Base-by-base conservation (phyloP, 2,797 vertebrate genomes). In the Alectoris magna region DNA sequence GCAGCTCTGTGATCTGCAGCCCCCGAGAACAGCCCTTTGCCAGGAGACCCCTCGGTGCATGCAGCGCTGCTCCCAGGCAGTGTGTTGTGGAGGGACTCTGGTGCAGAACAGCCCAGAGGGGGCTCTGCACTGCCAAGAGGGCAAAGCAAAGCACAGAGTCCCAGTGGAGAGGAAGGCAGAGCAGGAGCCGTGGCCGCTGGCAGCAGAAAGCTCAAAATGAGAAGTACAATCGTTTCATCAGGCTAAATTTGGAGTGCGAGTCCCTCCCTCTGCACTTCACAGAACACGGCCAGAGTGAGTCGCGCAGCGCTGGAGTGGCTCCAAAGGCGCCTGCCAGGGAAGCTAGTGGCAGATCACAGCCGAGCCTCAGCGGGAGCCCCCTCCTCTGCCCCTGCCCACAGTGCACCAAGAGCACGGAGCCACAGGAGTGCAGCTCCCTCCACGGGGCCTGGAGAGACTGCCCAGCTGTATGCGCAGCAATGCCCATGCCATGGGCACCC, bases 171-270 rank as follows among this genome's bases (percentile, higher is more conserved):
- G 76, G 72, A 31, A 76, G 60, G 69, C 84, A 66, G 72, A 69
- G 78, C 84, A 49, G 46, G 64, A 92, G 77, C 53, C 95, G 73
- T 43, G 11, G 0, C 53, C 5, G 16, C 80, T 94, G 93, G 84
- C 86, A 79, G 77, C 27, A 6, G 31, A 62, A 19, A 48, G 63
- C 78, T 87, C 2, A 6, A 94, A 77, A 88, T 80, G 66, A 58
- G 59, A 91, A 91, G 81, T 43, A 71, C 69, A 74, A 90, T 64
- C 44, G 2, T 80, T 94, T 78, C 78, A 93, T 93, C 91, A 70
- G 91, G 94, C 95, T 96, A 95, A 95, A 95, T 95, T 91, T 96
- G 95, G 96, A 94, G 82, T 0, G 0, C 0, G 11, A 55, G 90
- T 80, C 75, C 91, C 95, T 95, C 91, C 88, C 90, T 91, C 66